phyloP scores from a whole-genome alignment of 2,113 vertebrate species.

The Solea solea region DNA sequence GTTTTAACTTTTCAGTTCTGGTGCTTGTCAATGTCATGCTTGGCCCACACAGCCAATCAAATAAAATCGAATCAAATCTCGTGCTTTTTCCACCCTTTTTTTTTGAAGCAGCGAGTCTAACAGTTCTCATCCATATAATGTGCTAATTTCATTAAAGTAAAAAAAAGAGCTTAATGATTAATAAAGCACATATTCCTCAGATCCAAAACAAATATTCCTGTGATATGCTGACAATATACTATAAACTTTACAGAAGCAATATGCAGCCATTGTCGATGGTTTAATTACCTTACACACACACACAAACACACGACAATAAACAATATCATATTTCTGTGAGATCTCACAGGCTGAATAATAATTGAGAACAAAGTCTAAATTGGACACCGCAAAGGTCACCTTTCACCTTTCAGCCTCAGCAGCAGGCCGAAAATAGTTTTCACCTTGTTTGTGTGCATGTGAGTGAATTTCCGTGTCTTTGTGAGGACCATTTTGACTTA shows the following conservation, averaged over 20 bases:
- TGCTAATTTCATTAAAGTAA: too few species aligned
- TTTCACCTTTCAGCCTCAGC: background rate
- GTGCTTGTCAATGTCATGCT: too few species aligned
- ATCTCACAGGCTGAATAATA: background rate
- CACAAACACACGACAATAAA: background rate
- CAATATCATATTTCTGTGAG: background rate
- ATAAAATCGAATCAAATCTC: too few species aligned
- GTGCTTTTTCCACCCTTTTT: too few species aligned
- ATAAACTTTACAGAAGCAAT: background rate
- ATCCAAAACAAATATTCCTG: too few species aligned
- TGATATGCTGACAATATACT: too few species aligned
- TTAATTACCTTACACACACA: background rate
- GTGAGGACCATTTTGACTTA: background rate
- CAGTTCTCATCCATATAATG: too few species aligned
- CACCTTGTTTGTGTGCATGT: background rate
- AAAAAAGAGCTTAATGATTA: too few species aligned
- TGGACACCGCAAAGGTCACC: constrained; percentile 8
- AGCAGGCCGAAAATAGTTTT: background rate
- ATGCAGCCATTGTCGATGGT: background rate
- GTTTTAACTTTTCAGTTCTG: too few species aligned
- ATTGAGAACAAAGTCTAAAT: constrained; percentile 10
- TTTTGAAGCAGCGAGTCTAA: too few species aligned
- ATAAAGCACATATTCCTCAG: too few species aligned
- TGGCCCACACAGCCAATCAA: too few species aligned
- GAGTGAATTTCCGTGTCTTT: background rate